These are phyloP conservation scores for Drosophila ironensis DNA, from an alignment of 1,140 invertebrate species.

Conservation along the genomic window DNA sequence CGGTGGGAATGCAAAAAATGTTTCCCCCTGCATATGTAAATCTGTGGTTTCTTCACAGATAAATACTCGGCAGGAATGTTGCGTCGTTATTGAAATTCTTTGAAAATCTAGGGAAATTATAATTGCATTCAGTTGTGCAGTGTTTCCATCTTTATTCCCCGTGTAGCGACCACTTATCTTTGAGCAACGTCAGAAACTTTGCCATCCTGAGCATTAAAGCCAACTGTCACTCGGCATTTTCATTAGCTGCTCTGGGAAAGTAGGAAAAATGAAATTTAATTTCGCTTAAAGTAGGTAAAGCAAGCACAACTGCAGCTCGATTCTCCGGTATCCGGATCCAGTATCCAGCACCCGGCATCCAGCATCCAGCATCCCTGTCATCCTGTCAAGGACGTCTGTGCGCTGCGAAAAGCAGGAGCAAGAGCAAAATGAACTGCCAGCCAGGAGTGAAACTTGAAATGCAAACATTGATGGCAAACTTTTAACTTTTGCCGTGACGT, in stretches of 20 bases:
- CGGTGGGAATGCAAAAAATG: neutral
- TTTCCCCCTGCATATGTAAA: neutral
- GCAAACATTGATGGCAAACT: slow-evolving; percentile 72
- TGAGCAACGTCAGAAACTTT: slow-evolving; percentile 58
- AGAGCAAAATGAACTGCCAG: slow-evolving; percentile 59
- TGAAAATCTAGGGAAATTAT: too few species aligned
- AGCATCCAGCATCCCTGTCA: slow-evolving; percentile 18
- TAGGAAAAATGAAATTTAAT: slow-evolving; percentile 12
- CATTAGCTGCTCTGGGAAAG: slow-evolving; percentile 35
- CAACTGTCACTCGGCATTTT: slow-evolving; percentile 30
- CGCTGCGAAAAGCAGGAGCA: slow-evolving; percentile 15
- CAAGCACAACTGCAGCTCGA: slow-evolving; percentile 2
- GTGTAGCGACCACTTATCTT: slow-evolving; percentile 41
- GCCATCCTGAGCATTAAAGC: slow-evolving; percentile 36
- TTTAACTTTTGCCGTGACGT: slow-evolving; percentile 66
- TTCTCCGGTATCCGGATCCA: slow-evolving; percentile 11
- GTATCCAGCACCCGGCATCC: slow-evolving; percentile 3
- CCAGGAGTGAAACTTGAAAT: slow-evolving; percentile 60
- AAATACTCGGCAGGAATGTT: too few species aligned
- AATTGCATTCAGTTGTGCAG: too few species aligned
- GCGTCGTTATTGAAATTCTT: too few species aligned
- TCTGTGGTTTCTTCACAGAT: neutral
- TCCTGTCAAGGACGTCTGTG: slow-evolving; percentile 71
- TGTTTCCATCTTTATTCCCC: neutral
- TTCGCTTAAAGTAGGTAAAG: slow-evolving; percentile 9